Evolutionary conservation across 2,888 invertebrate species (phyloP).

Genomic region (Tribolium freemani): DNA sequence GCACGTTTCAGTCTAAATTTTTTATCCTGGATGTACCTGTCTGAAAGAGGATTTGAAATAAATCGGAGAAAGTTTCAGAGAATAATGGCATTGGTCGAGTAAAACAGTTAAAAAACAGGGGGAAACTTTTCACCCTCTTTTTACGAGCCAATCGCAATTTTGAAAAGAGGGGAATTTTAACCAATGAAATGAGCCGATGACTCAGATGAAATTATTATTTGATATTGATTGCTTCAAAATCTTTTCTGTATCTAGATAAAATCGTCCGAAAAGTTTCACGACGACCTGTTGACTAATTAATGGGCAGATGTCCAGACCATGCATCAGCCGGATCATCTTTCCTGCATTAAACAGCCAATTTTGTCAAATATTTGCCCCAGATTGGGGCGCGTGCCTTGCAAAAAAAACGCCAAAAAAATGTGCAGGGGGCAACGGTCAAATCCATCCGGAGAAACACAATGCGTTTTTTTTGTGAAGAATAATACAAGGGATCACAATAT

Average conservation of each 20-base stretch:
- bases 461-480: slow-evolving; percentile 46
- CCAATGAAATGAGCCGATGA: slow-evolving; percentile 58
- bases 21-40: slow-evolving; percentile 12
- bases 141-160: slow-evolving; percentile 61
- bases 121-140: slow-evolving; percentile 61
- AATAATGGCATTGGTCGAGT: slow-evolving; percentile 57
- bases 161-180: slow-evolving; percentile 56
- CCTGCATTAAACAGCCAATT: slow-evolving; percentile 20
- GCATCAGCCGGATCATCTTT: slow-evolving; percentile 23
- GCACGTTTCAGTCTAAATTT: background rate
- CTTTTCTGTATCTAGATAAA: slow-evolving; percentile 11
- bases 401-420: slow-evolving; percentile 55
- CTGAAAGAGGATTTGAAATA: slow-evolving; percentile 7
- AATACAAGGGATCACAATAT: slow-evolving; percentile 60
- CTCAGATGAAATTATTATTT: slow-evolving; percentile 58
- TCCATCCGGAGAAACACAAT: slow-evolving; percentile 57
- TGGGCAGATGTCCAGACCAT: slow-evolving; percentile 18
- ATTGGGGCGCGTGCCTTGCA: slow-evolving; percentile 32
- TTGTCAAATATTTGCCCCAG: slow-evolving; percentile 31
- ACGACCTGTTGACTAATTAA: background rate
- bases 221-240: slow-evolving; percentile 55
- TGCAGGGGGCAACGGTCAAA: slow-evolving; percentile 64
- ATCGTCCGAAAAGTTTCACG: background rate
- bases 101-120: slow-evolving; percentile 64
- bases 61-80: slow-evolving; percentile 44